A percentile compares a stretch with the other conserved stretches of the same genome.
Conservation (phyloP, 92 coral and sea anemone species). For the Virgularia gustaviana region DNA sequence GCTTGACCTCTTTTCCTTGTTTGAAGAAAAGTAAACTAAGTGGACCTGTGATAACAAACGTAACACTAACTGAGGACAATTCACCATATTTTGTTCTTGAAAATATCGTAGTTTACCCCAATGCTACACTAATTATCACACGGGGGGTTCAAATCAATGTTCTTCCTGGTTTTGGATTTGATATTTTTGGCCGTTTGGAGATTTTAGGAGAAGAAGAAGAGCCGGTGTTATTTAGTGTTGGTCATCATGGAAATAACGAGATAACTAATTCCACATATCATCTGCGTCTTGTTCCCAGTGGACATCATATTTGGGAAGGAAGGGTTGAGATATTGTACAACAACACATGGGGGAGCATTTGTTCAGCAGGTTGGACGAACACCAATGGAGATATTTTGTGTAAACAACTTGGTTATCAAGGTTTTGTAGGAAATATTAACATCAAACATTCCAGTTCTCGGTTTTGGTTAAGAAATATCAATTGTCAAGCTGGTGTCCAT, state of each 20-base stretch:
- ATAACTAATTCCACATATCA: neutral
- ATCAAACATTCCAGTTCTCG: neutral
- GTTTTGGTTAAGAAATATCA: slow-evolving; percentile 10
- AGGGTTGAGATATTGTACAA: slow-evolving; percentile 20
- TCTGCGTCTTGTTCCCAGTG: slow-evolving; percentile 17
- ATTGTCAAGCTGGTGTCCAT: neutral
- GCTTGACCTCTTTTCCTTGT: slow-evolving; percentile 22
- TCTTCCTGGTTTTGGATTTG: slow-evolving; percentile 16
- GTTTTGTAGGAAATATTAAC: neutral
- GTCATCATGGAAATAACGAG: neutral
- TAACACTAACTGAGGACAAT: slow-evolving; percentile 12
- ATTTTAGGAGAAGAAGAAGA: neutral
- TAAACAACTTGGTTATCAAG: slow-evolving; percentile 23
- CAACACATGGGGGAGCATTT: slow-evolving; percentile 25
- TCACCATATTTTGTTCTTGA: slow-evolving; percentile 56
- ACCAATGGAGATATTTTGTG: slow-evolving; percentile 7
- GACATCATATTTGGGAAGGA: slow-evolving; percentile 20
- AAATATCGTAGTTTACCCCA: slow-evolving; percentile 57
- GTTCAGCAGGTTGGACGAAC: neutral
- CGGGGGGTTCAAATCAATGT: slow-evolving; percentile 1
- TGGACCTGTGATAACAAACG: slow-evolving; percentile 49
- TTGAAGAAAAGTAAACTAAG: slow-evolving; percentile 47
- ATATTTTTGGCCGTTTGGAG: slow-evolving; percentile 26
- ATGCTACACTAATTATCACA: slow-evolving; percentile 50
- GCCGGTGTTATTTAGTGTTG: neutral